Conservation (phyloP, 2,888 invertebrate genomes). For the Tiphia femorata region DNA sequence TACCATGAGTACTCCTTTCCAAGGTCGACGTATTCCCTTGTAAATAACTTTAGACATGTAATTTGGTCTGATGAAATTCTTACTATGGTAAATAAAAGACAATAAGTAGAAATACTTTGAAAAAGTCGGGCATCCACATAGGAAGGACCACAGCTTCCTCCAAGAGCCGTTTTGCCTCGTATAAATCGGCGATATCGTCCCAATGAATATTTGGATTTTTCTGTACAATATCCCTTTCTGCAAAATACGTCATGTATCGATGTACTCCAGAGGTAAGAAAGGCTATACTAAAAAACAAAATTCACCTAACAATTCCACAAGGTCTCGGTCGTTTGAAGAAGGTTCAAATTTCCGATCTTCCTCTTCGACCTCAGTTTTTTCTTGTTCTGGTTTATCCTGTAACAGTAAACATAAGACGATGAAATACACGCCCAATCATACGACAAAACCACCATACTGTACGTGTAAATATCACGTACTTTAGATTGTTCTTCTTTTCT, state of each 20-base stretch:
- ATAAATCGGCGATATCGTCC: conserved; percentile 93
- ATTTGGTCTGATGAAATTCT: not conserved
- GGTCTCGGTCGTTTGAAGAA: conserved; percentile 86
- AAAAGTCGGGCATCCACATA: conserved; percentile 98
- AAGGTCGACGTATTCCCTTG: conserved; percentile 92
- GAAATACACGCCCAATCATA: not conserved
- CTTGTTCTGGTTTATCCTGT: conserved; percentile 75
- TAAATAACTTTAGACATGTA: conserved; percentile 18
- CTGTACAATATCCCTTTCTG: conserved; percentile 90
- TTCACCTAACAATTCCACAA: conserved; percentile 90
- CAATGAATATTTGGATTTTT: conserved; percentile 96
- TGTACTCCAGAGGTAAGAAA: too few species aligned
- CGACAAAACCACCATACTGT: conserved; percentile 2
- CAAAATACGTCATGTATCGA: too few species aligned
- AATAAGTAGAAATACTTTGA: conserved; percentile 76
- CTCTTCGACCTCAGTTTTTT: conserved; percentile 75
- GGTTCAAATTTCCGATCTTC: conserved; percentile 91
- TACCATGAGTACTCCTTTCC: conserved; percentile 97
- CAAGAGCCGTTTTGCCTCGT: conserved; percentile 89
- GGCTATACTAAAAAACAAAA: too few species aligned
- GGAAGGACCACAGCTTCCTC: conserved; percentile 98
- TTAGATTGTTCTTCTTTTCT: conserved; percentile 69
- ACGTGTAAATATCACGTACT: conserved; percentile 29
- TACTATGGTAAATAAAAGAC: not conserved
- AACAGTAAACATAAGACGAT: conserved; percentile 14